A percentile compares a stretch with the other conserved stretches of the same genome.
Conservation (phyloP, 1,140 invertebrate species). For the Bombus waltoni region DNA sequence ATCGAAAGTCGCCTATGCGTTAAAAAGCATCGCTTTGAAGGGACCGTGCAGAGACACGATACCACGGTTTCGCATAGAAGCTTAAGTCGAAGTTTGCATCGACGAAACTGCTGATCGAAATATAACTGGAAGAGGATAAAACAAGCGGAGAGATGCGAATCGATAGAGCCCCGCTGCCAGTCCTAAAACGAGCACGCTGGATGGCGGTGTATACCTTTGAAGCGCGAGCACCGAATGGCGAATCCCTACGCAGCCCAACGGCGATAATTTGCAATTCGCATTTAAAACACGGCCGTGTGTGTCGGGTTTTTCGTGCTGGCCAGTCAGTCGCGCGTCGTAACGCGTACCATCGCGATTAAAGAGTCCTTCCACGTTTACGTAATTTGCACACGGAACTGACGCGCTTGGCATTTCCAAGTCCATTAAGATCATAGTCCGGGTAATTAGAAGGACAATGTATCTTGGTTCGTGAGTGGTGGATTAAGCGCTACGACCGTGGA, state of each 20-base stretch:
- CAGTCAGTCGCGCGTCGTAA: too few relatives aligned
- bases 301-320: background rate
- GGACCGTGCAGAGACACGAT: accelerated
- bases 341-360: slow-evolving; percentile 9
- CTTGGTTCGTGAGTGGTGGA: slow-evolving; percentile 45
- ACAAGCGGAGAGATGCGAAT: slow-evolving; percentile 2
- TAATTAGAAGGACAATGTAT: slow-evolving; percentile 55
- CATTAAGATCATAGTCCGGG: slow-evolving; percentile 49
- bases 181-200: background rate
- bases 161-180: background rate
- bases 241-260: background rate
- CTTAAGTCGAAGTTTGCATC: background rate
- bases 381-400: slow-evolving; percentile 39
- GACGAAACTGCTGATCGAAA: background rate
- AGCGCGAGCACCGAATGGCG: background rate
- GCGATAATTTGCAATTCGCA: background rate
- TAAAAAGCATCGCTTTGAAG: background rate
- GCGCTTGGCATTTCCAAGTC: slow-evolving; percentile 47
- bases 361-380: slow-evolving; percentile 39
- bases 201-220: background rate
- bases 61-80: background rate
- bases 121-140: background rate
- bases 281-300: slow-evolving; percentile 10
- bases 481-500: slow-evolving; percentile 33
- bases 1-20: too few relatives aligned